phyloP scores from a whole-genome alignment of 2,797 vertebrate species.

The Geotrypetes seraphini region DNA sequence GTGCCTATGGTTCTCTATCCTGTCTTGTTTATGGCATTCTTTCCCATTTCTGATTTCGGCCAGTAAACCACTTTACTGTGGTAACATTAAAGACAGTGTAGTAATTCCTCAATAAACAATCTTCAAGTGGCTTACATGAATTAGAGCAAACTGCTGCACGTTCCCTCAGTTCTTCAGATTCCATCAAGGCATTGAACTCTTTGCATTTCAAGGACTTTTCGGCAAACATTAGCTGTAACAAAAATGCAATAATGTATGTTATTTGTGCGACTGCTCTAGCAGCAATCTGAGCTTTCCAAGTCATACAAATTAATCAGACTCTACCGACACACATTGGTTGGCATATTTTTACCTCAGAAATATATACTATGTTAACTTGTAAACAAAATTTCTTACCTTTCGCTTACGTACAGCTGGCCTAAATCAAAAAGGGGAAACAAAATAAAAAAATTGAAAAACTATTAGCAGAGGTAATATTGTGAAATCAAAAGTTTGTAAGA shows the following conservation, averaged over 20 bases:
- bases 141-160: conserved; percentile 19
- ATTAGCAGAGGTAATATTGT: conserved; percentile 14
- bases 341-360: not conserved
- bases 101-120: no score
- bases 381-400: conserved; percentile 60
- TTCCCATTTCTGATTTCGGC: no score
- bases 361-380: conserved; percentile 6
- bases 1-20: no score
- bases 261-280: conserved; percentile 7
- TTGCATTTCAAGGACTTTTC: conserved; percentile 25
- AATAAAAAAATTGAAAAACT: conserved; percentile 11
- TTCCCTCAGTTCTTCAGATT: conserved; percentile 23
- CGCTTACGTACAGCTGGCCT: conserved; percentile 57
- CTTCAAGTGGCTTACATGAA: conserved; percentile 40
- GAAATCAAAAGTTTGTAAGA: conserved; percentile 36
- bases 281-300: conserved; percentile 5
- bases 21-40: no score
- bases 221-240: conserved; percentile 47
- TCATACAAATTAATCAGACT: conserved; percentile 1
- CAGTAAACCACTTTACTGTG: no score
- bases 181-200: conserved; percentile 16
- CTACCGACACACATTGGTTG: not conserved
- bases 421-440: conserved; percentile 29
- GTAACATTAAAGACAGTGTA: no score
- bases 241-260: conserved; percentile 25